Evolutionary conservation across 2,888 invertebrate genomes (phyloP), one percentile per base, ranked within the genome.

Genomic region (Raillietiella orientalis): DNA sequence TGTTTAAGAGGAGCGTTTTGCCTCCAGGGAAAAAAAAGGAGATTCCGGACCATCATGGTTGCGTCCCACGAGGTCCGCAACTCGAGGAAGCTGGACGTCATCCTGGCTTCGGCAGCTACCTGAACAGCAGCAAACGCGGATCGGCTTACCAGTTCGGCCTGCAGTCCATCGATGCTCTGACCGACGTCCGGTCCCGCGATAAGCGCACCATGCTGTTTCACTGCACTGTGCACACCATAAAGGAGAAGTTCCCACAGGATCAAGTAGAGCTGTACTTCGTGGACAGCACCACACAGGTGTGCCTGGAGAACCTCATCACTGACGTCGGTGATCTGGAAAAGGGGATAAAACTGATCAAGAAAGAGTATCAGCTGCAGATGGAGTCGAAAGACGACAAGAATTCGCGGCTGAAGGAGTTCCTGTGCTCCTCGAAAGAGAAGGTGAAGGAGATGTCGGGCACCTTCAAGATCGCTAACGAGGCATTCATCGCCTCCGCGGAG

Each of bases 111-210:
- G 96, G 96, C 11, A 99, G 99, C 48, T 96, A 96, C 48, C 57
- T 99, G 53, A 99, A 99, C 46, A 84, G 84, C 44, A 71, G 75
- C 39, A 84, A 84, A 45, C 59, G 93, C 17, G 90, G 93, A 0
- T 87, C 90, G 1, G 93, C 84, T 1, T 96, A 96, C 44, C 96
- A 96, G 4, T 99, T 99, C 45, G 90, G 87, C 45, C 52, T 99
- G 31, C 82, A 87, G 46, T 77, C 77, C 32, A 52, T 99, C 34
- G 96, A 96, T 41, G 74, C 82, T 11, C 49, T 96, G 23, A 58
- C 77, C 43, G 93, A 93, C 42, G 82, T 90, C 0, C 96, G 93
- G 50, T 75, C 87, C 4, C 75, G 75, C 5, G 93, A 96, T 45
- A 79, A 87, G 48, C 60, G 74, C 35, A 63, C 72, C 44, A 84